Conservation (phyloP, 2,797 vertebrate genomes). For the Pitangus sulphuratus region DNA sequence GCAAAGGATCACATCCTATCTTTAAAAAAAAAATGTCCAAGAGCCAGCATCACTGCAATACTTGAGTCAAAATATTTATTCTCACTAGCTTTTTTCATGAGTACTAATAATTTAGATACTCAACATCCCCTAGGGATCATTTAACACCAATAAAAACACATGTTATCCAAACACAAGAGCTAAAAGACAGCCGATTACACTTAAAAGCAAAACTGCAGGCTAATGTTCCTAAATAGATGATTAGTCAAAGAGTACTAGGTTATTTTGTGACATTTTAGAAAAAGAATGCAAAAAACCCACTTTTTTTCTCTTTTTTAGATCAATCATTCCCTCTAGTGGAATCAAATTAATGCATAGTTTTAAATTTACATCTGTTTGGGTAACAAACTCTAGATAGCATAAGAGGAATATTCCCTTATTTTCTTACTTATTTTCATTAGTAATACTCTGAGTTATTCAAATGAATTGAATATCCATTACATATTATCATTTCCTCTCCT, state of each 20-base stretch:
- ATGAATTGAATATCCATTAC: not conserved
- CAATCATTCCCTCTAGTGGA: not conserved
- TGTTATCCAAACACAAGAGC: not conserved
- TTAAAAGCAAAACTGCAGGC: constrained; percentile 9
- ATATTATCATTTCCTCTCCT: not conserved
- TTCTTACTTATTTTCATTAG: not conserved
- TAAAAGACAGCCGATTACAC: not conserved
- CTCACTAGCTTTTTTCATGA: not conserved
- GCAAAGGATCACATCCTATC: not conserved
- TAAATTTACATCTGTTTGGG: not conserved
- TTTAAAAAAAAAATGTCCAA: not conserved
- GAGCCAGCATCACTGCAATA: not conserved
- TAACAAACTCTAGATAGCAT: not conserved
- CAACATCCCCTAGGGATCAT: not conserved
- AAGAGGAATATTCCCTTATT: not conserved
- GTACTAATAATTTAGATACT: not conserved
- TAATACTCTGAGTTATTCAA: not conserved
- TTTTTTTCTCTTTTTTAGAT: not conserved
- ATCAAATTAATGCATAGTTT: not conserved
- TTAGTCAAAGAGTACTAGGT: not conserved
- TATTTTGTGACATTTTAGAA: not conserved
- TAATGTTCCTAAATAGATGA: constrained; percentile 4
- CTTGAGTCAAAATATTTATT: not conserved
- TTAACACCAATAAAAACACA: constrained; percentile 14
- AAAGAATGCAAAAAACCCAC: not conserved